Evolutionary conservation across 2,888 invertebrate species (phyloP), one percentile per base, ranked within the genome.

Genomic region (Apotomis capreana): DNA sequence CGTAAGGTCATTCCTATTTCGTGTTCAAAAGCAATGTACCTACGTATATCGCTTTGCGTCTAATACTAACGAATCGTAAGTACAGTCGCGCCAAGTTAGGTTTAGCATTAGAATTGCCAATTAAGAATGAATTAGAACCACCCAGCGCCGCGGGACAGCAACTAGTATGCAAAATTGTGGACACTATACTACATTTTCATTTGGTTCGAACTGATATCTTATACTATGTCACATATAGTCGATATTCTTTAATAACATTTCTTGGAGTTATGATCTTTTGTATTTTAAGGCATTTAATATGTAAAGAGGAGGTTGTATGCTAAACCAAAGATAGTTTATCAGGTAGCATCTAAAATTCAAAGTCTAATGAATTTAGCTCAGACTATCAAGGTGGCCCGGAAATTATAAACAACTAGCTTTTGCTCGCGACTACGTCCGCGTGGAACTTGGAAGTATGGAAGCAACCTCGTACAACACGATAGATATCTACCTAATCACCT

Each of bases 31-130:
- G 49, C 10, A 49, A 49, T 49, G 10, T 4, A 9, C 8, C 10
- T 49, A 49, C 8, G 49, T 49, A 49, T 49, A 10, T 40, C 49
- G 49, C 49, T 9, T 9, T 49, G 49, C 49, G 49, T 10, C 3
- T 49, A 10, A 49, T 9, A 49, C 54, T 64, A 54, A 54, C n/a
- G 55, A 46, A 55, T 40, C 52, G 15, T n/a, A 55, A 26, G 64
- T 55, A 65, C 12, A 65, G 64, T 55, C 54, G 54, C 63, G 12
- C 55, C 64, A 55, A 65, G 64, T 65, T 44, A 65, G 64, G 26
- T 46, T 65, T 65, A 46, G 55, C 64, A 65, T 55, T 26, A 65
- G 44, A 65, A 65, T 65, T 65, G 64, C 64, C 64, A 65, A 55
- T 65, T 65, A 65, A 65, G 44, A 65, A 65, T 65, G 55, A 65